These are phyloP conservation scores for Cantharis lateralis DNA, from an alignment of 2,888 invertebrate species.

Conservation along the genomic window DNA sequence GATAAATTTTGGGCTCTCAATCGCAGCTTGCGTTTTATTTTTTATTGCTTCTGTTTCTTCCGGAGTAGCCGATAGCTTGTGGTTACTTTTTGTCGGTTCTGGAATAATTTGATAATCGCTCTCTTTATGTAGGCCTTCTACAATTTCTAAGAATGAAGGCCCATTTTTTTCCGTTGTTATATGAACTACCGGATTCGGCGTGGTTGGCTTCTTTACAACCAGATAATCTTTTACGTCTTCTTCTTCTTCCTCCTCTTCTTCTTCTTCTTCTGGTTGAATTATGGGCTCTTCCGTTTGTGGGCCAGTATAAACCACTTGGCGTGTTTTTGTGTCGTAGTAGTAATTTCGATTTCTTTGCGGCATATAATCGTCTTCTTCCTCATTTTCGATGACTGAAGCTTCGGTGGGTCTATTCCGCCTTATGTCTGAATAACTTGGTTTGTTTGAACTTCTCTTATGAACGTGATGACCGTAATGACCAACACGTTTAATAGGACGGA, in stretches of 20 bases:
- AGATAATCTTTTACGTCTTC: constrained; percentile 1
- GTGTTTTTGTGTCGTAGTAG: constrained; percentile 52
- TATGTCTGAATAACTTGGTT: constrained; percentile 45
- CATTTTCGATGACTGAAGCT: constrained; percentile 35
- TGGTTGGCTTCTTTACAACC: constrained; percentile 6
- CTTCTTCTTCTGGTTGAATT: not conserved
- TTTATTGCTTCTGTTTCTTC: constrained; percentile 35
- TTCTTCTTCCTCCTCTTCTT: not conserved
- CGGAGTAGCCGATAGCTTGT: not conserved
- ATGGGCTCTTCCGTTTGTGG: constrained; percentile 34
- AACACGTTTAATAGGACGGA: constrained; percentile 16
- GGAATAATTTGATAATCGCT: constrained; percentile 46
- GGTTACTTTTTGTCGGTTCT: constrained; percentile 42
- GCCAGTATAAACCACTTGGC: constrained; percentile 49
- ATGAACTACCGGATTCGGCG: constrained; percentile 27
- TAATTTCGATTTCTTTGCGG: constrained; percentile 52
- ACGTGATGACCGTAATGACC: constrained; percentile 26
- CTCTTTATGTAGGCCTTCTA: constrained; percentile 45
- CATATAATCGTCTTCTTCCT: constrained; percentile 51
- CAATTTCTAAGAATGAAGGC: constrained; percentile 48
- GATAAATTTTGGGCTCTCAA: constrained; percentile 49
- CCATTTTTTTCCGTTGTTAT: constrained; percentile 41
- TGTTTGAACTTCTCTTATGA: constrained; percentile 39
- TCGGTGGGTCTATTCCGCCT: constrained; percentile 39
- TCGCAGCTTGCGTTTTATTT: constrained; percentile 38